Evolutionary conservation across 2,113 vertebrate genomes (phyloP).

Genomic region (Tor tambroides): DNA sequence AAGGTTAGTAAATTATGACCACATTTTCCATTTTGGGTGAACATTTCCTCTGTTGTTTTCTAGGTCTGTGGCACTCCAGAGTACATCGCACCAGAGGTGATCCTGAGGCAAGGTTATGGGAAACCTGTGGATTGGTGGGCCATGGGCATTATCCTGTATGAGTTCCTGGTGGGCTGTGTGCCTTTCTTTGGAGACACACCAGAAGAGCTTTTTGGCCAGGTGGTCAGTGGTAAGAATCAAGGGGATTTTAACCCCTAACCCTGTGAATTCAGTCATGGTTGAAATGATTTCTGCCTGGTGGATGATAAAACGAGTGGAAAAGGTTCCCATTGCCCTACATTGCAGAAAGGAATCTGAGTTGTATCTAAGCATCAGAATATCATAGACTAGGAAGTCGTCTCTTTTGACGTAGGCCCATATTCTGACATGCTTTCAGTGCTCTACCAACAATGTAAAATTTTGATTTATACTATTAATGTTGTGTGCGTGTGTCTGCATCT

Average conservation of each 20-base stretch:
- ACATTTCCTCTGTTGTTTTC: background rate
- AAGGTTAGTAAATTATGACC: background rate
- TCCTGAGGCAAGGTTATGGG: constrained; percentile 92
- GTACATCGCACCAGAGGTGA: constrained; percentile 95
- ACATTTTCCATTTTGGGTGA: background rate
- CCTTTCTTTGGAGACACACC: constrained; percentile 97
- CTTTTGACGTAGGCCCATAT: too few species aligned
- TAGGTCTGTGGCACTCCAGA: constrained; percentile 97
- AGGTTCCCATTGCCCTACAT: background rate
- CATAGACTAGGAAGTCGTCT: too few species aligned
- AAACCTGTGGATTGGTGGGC: constrained; percentile 98
- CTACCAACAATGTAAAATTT: background rate
- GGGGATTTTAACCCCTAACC: background rate
- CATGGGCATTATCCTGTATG: constrained; percentile 92
- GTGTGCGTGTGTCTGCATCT: background rate
- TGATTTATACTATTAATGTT: background rate
- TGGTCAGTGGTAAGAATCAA: constrained; percentile 86
- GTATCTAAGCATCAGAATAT: background rate
- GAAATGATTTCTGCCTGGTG: background rate
- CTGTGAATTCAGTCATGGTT: background rate
- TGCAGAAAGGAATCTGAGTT: background rate
- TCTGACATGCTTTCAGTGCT: background rate
- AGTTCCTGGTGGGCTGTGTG: constrained; percentile 94
- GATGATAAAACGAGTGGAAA: background rate
- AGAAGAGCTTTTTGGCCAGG: constrained; percentile 93